Conservation (phyloP, 2,113 vertebrate genomes). For the Irena cyanogastra region DNA sequence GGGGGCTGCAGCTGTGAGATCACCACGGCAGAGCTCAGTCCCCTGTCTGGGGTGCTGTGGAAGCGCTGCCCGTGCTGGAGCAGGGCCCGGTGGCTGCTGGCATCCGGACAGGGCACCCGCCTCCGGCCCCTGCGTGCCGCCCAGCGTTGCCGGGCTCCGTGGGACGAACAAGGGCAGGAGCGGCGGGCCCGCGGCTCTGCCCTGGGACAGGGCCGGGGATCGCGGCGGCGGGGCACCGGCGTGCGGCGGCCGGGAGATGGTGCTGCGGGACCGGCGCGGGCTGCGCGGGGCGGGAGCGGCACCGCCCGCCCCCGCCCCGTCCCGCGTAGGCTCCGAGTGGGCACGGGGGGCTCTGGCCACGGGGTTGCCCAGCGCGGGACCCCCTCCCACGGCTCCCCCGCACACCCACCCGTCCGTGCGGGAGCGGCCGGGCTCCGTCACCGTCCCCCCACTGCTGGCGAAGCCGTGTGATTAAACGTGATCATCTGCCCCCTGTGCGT, state of each 20-base stretch:
- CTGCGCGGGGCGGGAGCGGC: not conserved
- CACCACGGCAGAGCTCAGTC: not conserved
- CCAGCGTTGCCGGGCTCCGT: not conserved
- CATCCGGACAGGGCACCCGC: not conserved
- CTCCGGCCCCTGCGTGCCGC: not conserved
- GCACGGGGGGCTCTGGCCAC: not conserved
- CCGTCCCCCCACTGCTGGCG: not conserved
- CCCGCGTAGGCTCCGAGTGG: not conserved
- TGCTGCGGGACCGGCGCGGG: not conserved
- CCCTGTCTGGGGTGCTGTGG: not conserved
- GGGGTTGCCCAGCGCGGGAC: not conserved
- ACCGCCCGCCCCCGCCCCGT: not conserved
- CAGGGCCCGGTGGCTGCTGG: not conserved
- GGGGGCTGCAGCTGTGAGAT: not conserved
- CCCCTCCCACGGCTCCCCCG: not conserved
- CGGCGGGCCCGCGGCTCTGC: not conserved
- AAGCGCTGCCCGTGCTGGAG: not conserved
- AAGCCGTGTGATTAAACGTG: not conserved
- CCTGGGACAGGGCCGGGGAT: not conserved
- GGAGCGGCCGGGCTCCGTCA: not conserved
- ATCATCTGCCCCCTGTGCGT: not conserved
- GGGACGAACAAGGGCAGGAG: not conserved
- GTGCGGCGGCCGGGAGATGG: constrained; percentile 2
- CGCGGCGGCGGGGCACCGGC: not conserved
- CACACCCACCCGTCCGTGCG: not conserved